Percentiles rank a stretch among this genome's conserved stretches.
phyloP scores from a whole-genome alignment of 2,888 invertebrate species.

The Atrina japonica region DNA sequence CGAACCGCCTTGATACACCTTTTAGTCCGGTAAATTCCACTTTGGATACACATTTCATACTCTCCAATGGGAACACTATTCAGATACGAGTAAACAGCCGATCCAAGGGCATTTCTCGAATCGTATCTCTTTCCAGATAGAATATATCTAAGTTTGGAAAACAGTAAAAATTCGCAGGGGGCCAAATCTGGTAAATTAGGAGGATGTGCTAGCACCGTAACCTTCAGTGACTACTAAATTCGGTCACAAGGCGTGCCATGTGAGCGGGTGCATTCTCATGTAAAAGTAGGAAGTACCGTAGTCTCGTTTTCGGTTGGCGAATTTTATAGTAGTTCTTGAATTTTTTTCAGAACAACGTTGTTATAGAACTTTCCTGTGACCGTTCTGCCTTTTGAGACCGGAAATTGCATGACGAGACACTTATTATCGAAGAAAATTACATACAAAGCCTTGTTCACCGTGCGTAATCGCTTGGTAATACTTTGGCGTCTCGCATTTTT shows the following conservation, averaged over 20 bases:
- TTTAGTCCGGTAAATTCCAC: too few relatives aligned
- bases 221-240: constrained; percentile 24
- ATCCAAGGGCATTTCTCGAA: too few relatives aligned
- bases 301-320: neutral
- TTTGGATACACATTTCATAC: too few relatives aligned
- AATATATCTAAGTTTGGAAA: too few relatives aligned
- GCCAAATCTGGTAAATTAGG: constrained; percentile 31
- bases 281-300: constrained; percentile 21
- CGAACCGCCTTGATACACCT: too few relatives aligned
- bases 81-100: too few relatives aligned
- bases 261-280: constrained; percentile 38
- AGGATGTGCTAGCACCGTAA: constrained; percentile 29
- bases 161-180: constrained; percentile 10
- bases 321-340: neutral
- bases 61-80: too few relatives aligned
- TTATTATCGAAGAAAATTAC: neutral
- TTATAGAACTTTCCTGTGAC: constrained; percentile 37
- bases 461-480: too few relatives aligned
- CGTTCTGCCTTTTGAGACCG: constrained; percentile 30
- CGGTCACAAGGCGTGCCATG: constrained; percentile 17
- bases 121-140: too few relatives aligned
- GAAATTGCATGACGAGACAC: constrained; percentile 21
- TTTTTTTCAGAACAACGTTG: constrained; percentile 17
- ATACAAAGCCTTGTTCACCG: neutral
- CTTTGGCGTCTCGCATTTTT: too few relatives aligned